These are phyloP conservation scores for Meghimatium bilineatum DNA, from an alignment of 2,888 invertebrate genomes.

Conservation along the genomic window DNA sequence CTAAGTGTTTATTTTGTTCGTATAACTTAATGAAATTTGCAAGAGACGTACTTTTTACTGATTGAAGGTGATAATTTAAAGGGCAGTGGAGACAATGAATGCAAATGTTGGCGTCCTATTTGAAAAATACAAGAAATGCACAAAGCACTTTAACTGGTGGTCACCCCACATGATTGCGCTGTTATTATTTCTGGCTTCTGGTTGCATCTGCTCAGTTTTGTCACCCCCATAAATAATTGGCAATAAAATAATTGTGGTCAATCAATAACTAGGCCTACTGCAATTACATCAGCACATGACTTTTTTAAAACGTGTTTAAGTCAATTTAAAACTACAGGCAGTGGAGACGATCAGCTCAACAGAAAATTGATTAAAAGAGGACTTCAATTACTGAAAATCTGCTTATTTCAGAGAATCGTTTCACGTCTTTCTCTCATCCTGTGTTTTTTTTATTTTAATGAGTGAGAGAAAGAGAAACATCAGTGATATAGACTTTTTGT, in stretches of 20 bases:
- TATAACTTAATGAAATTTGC: not conserved
- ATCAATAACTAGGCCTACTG: conserved; percentile 22
- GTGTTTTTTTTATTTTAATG: not conserved
- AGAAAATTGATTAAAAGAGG: conserved; percentile 20
- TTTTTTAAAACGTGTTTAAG: not conserved
- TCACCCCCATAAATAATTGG: conserved; percentile 4
- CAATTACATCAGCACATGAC: conserved; percentile 14
- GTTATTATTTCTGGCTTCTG: not conserved
- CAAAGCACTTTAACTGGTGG: not conserved
- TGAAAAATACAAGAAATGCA: not conserved
- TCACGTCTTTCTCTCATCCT: not conserved
- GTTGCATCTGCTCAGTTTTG: not conserved
- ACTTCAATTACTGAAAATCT: conserved; percentile 20
- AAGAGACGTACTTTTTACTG: not conserved
- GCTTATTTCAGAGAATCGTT: conserved; percentile 11
- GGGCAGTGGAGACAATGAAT: not conserved
- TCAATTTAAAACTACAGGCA: conserved; percentile 28
- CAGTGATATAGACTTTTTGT: not conserved
- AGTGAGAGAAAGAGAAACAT: not conserved
- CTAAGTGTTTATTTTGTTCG: not conserved
- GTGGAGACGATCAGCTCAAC: conserved; percentile 20
- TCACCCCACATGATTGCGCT: not conserved
- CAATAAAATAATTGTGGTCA: not conserved
- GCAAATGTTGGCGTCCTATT: not conserved
- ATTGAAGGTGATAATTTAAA: not conserved